phyloP scores from a whole-genome alignment of 2,888 invertebrate genomes.

The Xestobium rufovillosum region DNA sequence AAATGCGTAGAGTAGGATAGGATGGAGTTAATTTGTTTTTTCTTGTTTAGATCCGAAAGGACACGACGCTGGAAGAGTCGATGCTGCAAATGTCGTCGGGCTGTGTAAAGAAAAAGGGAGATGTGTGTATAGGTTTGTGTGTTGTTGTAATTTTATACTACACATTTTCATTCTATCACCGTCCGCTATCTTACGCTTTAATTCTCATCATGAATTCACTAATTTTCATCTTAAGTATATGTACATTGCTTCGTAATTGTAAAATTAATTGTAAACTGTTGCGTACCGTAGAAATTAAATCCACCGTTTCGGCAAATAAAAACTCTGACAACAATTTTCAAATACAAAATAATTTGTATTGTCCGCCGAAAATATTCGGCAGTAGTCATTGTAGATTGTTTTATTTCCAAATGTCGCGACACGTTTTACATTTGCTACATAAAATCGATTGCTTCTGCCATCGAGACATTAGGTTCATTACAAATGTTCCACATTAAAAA shows the following conservation, averaged over 20 bases:
- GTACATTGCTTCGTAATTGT: constrained; percentile 16
- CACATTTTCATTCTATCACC: constrained; percentile 29
- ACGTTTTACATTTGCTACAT: no score
- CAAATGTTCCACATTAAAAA: no score
- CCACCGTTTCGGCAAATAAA: constrained; percentile 23
- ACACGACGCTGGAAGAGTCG: constrained; percentile 30
- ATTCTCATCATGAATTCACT: constrained; percentile 28
- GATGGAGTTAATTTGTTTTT: no score
- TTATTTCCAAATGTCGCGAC: no score
- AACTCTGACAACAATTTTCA: constrained; percentile 42
- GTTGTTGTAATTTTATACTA: constrained; percentile 37
- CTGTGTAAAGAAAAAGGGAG: constrained; percentile 37
- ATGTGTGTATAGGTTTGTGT: constrained; percentile 44
- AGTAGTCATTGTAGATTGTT: no score
- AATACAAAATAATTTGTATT: no score
- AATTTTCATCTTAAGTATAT: constrained; percentile 23
- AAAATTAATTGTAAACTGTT: constrained; percentile 5
- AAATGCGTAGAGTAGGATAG: no score
- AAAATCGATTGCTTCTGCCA: no score
- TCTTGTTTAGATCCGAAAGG: constrained; percentile 37
- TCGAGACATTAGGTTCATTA: no score
- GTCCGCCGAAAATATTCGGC: no score
- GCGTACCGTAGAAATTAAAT: constrained; percentile 5
- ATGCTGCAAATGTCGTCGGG: constrained; percentile 36
- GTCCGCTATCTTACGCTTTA: constrained; percentile 26